Conservation (phyloP, 1,140 invertebrate species). For the Trachelipus rathkii region DNA sequence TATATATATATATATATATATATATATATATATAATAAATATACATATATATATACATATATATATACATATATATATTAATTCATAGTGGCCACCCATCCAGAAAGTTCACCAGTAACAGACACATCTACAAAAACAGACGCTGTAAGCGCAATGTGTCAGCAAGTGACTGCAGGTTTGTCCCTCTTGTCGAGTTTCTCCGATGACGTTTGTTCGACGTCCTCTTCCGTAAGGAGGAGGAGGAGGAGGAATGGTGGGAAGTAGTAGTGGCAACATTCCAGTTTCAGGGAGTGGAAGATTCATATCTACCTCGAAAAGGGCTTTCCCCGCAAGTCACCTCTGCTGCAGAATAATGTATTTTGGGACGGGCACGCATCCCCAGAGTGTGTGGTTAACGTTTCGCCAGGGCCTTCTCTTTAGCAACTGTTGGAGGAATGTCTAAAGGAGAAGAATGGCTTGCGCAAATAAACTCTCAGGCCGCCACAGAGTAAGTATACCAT, state of each 20-base stretch:
- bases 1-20: not conserved
- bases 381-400: no score
- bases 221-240: not conserved
- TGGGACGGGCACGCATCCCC: no score
- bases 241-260: no score
- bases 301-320: no score
- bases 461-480: not conserved
- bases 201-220: not conserved
- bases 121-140: constrained; percentile 53
- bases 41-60: not conserved
- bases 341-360: no score
- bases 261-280: no score
- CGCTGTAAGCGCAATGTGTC: constrained; percentile 79
- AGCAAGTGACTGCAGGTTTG: constrained; percentile 77
- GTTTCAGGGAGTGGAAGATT: no score
- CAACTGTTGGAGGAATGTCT: not conserved
- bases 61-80: no score
- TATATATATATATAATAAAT: not conserved
- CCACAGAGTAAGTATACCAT: not conserved
- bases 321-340: no score
- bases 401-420: no score
- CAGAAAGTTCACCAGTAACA: not conserved
- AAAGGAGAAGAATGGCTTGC: not conserved
- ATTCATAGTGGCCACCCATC: not conserved
- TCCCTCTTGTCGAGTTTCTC: constrained; percentile 61